phyloP scores from a whole-genome alignment of 2,113 vertebrate genomes.

The Phodopus roborovskii region DNA sequence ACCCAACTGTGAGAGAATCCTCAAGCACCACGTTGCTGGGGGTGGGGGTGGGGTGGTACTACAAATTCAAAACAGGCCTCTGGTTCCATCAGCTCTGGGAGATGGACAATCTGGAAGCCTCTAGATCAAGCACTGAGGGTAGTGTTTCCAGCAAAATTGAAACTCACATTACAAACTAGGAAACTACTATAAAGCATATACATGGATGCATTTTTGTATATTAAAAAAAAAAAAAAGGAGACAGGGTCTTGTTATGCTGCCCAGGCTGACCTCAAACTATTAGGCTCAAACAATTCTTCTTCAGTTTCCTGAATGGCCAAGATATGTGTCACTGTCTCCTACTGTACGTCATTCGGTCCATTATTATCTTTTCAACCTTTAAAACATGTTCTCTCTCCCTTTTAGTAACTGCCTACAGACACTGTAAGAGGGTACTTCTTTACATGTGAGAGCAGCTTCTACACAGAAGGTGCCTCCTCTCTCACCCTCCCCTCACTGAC shows the following conservation, averaged over 20 bases:
- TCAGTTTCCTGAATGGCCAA: background rate
- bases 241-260: background rate
- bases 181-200: slow-evolving; percentile 10
- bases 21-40: too few species aligned
- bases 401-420: background rate
- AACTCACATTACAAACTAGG: slow-evolving; percentile 1
- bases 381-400: background rate
- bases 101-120: background rate
- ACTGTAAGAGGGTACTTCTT: background rate
- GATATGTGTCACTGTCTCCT: background rate
- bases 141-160: background rate
- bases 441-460: background rate
- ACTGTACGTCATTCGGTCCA: background rate
- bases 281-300: background rate
- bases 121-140: background rate
- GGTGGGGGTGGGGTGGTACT: rapidly evolving
- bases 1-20: background rate
- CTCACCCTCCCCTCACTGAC: background rate
- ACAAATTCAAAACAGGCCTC: background rate
- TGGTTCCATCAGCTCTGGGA: background rate
- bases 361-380: background rate
- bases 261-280: background rate
- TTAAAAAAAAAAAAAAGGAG: background rate
- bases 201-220: background rate
- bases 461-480: background rate